Base-by-base conservation (phyloP, 2,113 vertebrate species). In the Platycercus adscitus region DNA sequence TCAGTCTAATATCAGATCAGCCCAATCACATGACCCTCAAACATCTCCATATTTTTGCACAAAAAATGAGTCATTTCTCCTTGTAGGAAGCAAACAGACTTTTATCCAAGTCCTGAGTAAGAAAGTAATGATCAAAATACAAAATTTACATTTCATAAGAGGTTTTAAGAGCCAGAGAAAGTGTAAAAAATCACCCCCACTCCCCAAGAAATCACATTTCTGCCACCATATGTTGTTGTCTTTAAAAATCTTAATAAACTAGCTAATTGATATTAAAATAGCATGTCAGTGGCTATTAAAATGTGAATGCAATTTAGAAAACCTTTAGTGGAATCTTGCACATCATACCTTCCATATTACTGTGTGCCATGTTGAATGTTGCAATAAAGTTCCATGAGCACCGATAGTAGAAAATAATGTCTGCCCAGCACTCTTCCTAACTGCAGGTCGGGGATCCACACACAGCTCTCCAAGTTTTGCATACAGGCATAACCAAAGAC, bases 351-450 rank as follows among this genome's bases (percentile, higher is more conserved):
- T 99, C 99, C 99, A 99, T 93, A 99, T 98, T 56, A 99, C 99
- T 44, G 99, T 99, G 92, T 99, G 99, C 99, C 99, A 99, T 0
- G 99, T 99, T 41, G 99, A 98, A 88, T 99, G 99, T 60, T 99
- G 99, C 85, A 99, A 96, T 90, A 99, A 98, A 16, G 99, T 99
- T 76, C 99, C 99, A 69, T 99, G 99, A 50, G 99, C 99, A 55
- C 99, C 99, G 52, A 99, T 98, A 43, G 99, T 99, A 92, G 99
- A 99, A 97, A 99, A 99, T 81, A 99, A 93, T 0, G 99, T 99
- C 94, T 99, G 99, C 4, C 99, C 99, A 2, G 99, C 99, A 3
- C 99, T 99, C 96, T 99, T 99, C 13, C 99, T 98, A 63, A 99
- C 99, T 37, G 99, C 99, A 7, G 99, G 99, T 33, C 99, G 98